Conservation (phyloP, 2,113 vertebrate species). For the Morone chrysops region DNA sequence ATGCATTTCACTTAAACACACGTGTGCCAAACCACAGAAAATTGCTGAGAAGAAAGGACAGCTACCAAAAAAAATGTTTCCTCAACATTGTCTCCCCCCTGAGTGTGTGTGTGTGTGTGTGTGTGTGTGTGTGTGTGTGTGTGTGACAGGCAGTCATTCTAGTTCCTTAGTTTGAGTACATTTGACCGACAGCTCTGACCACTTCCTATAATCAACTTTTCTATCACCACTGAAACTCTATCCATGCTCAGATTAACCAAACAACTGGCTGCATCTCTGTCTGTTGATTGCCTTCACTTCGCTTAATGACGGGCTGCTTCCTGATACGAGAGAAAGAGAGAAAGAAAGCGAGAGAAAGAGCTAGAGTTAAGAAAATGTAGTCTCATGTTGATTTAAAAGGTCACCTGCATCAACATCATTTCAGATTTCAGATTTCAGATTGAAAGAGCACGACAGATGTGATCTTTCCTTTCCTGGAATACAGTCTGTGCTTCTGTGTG, state of each 20-base stretch:
- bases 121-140: conserved; percentile 28
- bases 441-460: conserved; percentile 47
- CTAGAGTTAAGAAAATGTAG: conserved; percentile 27
- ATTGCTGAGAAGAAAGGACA: conserved; percentile 13
- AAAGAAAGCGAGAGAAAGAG: background rate
- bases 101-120: conserved; percentile 27
- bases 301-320: conserved; percentile 31
- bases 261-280: conserved; percentile 3
- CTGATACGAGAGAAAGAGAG: background rate
- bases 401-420: conserved; percentile 56
- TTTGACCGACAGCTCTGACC: conserved; percentile 21
- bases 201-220: conserved; percentile 49
- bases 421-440: too few relatives aligned
- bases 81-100: background rate
- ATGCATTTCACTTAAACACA: conserved; percentile 25
- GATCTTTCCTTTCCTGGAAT: conserved; percentile 63
- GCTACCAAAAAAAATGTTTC: conserved; percentile 10
- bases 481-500: background rate
- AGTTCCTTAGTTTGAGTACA: background rate
- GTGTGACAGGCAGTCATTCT: conserved; percentile 28
- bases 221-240: conserved; percentile 38
- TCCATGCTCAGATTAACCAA: conserved; percentile 34
- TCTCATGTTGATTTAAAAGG: conserved; percentile 63
- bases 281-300: conserved; percentile 30
- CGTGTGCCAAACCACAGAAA: conserved; percentile 5